Percentiles rank a stretch among this genome's conserved stretches.
Conservation (phyloP, 1,140 invertebrate genomes). For the Camponotus pennsylvanicus region DNA sequence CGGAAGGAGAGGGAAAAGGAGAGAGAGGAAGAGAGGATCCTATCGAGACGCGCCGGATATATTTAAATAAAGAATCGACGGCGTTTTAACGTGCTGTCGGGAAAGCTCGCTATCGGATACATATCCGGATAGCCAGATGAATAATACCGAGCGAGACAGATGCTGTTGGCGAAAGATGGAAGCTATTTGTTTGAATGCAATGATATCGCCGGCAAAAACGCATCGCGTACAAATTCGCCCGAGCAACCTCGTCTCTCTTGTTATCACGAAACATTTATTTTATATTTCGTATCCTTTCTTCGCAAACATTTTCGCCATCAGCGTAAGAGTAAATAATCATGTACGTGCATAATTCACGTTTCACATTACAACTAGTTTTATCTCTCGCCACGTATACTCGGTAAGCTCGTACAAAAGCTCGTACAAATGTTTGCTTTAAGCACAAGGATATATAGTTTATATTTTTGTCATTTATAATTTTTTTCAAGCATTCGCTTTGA, state of each 20-base stretch:
- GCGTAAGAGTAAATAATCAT: background rate
- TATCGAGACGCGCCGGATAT: slow-evolving; percentile 43
- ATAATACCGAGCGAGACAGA: background rate
- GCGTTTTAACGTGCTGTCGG: background rate
- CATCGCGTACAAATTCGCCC: background rate
- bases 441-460: background rate
- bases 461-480: background rate
- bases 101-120: background rate
- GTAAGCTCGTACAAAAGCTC: background rate
- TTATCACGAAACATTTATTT: background rate
- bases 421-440: background rate
- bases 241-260: background rate
- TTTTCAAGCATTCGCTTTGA: background rate
- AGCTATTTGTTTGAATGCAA: no score
- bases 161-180: background rate
- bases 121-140: background rate
- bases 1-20: background rate
- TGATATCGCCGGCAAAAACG: background rate
- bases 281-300: background rate
- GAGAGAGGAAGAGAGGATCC: background rate
- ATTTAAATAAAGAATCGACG: slow-evolving; percentile 21
- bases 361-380: background rate
- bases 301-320: background rate
- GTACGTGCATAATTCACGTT: background rate
- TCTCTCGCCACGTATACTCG: background rate